A percentile compares a stretch with the other conserved stretches of the same genome.
Conservation (phyloP, 1,140 invertebrate species). For the Pseudomyrmex flavicornis region DNA sequence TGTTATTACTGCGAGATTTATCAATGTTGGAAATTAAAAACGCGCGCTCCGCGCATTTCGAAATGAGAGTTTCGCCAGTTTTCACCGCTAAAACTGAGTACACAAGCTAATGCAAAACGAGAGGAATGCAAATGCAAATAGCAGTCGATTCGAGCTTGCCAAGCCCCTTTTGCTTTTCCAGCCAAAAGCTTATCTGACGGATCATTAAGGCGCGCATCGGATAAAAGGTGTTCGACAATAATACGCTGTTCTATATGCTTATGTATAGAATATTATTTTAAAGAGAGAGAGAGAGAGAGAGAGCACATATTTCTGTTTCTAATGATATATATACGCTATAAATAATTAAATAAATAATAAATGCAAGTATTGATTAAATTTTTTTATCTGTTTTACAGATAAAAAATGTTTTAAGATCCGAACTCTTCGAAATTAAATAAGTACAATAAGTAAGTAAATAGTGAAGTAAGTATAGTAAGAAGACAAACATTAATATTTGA, state of each 20-base stretch:
- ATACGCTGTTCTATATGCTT: not conserved
- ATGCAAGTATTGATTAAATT: too few relatives aligned
- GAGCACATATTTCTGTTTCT: too few relatives aligned
- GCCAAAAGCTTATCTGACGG: slow-evolving; percentile 37
- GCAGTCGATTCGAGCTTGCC: slow-evolving; percentile 17
- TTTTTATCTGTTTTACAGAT: too few relatives aligned
- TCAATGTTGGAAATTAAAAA: slow-evolving; percentile 50
- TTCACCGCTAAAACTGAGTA: slow-evolving; percentile 38
- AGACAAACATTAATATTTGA: not conserved
- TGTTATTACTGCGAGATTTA: slow-evolving; percentile 43
- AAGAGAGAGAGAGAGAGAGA: not conserved
- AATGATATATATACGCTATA: too few relatives aligned
- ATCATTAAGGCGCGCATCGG: slow-evolving; percentile 31
- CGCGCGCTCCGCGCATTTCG: slow-evolving; percentile 15
- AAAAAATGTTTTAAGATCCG: too few relatives aligned
- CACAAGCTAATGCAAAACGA: slow-evolving; percentile 43
- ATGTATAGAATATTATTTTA: slow-evolving; percentile 28
- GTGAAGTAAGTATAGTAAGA: not conserved
- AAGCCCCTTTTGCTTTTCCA: slow-evolving; percentile 21
- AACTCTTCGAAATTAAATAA: too few relatives aligned
- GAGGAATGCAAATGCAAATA: slow-evolving; percentile 55
- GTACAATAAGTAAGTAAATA: not conserved
- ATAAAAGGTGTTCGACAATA: slow-evolving; percentile 22
- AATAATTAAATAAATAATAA: too few relatives aligned
- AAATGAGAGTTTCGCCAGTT: slow-evolving; percentile 45